Percentiles rank a stretch among this genome's conserved stretches.
phyloP scores from a whole-genome alignment of 2,113 vertebrate genomes.

The Python bivittatus region DNA sequence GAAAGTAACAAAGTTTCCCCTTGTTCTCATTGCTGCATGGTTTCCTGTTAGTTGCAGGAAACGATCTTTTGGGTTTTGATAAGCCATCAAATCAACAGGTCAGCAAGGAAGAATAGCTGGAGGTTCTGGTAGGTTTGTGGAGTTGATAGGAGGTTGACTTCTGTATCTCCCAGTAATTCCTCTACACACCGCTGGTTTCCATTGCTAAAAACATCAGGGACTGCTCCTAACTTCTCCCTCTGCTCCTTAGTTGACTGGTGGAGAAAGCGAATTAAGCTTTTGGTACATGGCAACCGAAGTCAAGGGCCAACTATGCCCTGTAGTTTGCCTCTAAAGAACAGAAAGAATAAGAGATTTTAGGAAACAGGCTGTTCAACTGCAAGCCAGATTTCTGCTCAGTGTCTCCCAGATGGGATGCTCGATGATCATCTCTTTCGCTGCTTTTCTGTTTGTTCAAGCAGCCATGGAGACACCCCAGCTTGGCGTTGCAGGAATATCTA shows the following conservation, averaged over 20 bases:
- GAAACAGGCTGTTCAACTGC: not conserved
- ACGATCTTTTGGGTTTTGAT: not conserved
- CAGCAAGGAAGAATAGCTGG: not conserved
- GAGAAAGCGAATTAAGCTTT: not conserved
- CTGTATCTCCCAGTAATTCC: not conserved
- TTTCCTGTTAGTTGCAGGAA: not conserved
- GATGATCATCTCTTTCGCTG: not conserved
- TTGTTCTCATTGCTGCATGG: not conserved
- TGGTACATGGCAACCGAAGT: not conserved
- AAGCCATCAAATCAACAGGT: not conserved
- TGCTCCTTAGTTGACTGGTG: not conserved
- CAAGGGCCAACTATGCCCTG: not conserved
- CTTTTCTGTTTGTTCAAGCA: not conserved
- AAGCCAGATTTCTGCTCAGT: not conserved
- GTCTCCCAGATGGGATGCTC: not conserved
- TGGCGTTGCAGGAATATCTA: not conserved
- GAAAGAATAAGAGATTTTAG: not conserved
- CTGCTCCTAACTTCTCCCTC: not conserved
- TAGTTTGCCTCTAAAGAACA: not conserved
- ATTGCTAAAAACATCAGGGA: not conserved
- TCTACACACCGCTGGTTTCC: not conserved
- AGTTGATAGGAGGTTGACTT: not conserved
- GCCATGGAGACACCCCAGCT: not conserved
- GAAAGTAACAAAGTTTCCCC: not conserved
- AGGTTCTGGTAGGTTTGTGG: not conserved